phyloP scores from a whole-genome alignment of 35 echinoderm and acorn worm species.

The Diadema setosum region DNA sequence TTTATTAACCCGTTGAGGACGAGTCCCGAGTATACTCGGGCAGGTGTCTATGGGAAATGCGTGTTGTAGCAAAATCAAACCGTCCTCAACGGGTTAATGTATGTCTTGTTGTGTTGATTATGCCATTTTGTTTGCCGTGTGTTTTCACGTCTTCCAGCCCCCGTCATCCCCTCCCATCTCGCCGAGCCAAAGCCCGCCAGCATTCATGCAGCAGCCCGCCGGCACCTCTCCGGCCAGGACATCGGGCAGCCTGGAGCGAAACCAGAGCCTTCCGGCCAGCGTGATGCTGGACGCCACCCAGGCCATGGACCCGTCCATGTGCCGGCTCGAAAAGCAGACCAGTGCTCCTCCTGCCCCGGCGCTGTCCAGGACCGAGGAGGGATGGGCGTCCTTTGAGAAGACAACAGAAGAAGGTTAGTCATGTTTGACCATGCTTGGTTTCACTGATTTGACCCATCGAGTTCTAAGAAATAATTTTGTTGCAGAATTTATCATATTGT shows the following conservation, averaged over 20 bases:
- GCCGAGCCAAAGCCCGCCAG: constrained; percentile 16
- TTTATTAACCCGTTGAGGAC: no score
- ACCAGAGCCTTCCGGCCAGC: constrained; percentile 35
- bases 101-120: no score
- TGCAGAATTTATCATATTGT: no score
- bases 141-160: no score
- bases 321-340: constrained; percentile 15
- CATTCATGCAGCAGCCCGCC: neutral
- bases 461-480: no score
- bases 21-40: no score
- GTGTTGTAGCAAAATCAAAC: no score
- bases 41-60: no score
- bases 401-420: neutral
- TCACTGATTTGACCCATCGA: neutral
- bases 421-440: neutral
- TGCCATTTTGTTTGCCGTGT: no score
- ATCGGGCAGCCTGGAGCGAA: constrained; percentile 2
- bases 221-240: neutral
- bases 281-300: neutral
- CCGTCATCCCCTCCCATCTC: constrained; percentile 41
- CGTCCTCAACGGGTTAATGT: no score
- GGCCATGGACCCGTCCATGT: neutral
- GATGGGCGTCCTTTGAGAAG: constrained; percentile 76
- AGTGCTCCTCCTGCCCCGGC: neutral
- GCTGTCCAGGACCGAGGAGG: constrained; percentile 42